Base-by-base conservation (phyloP, 2,797 vertebrate species). In the Tadarida brasiliensis region DNA sequence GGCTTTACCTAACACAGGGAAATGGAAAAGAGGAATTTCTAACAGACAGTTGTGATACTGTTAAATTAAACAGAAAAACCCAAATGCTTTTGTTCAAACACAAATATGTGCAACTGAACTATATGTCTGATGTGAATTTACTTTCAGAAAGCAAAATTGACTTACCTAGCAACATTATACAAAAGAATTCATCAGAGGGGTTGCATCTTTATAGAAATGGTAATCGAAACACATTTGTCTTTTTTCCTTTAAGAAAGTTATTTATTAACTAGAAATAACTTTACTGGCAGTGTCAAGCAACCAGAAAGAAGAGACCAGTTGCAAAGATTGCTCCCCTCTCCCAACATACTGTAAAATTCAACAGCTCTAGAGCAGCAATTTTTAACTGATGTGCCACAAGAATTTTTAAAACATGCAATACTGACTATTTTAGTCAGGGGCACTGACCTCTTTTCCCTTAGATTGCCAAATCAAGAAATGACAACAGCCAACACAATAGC, bases 161-260 rank as follows among this genome's bases (percentile, higher is more conserved):
- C 57, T 85, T 81, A 67, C 51, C 26, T 81, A 54, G 65, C 17
- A 78, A 87, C 30, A 77, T n/a, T 35, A 49, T 88, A 49, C 8
- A 44, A 44, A 24, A 54, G 35, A 87, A 78, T 77, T 61, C 17
- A 76, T 70, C 33, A 90, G 39, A 70, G 19, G n/a, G 44, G 33
- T 24, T 49, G 1, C 70, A 22, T 70, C 33, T 39, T 76, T 86
- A 87, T 5, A 30, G 35, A 61, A 76, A 63, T n/a, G 54, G 35
- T 57, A 77, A 90, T 81, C 15, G 57, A 90, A 68, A 76, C 24
- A 74, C 65, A 24, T n/a, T 92, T 74, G 61, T 73, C 30, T 92
- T 87, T 92, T 22, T 81, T 84, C 7, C 39, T 89, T 90, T 81
- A 61, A 85, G 44, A 86, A 74, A 86, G 59, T 89, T 16, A n/a